phyloP scores from a whole-genome alignment of 23 tunicate genomes.

The Pegea sp. region DNA sequence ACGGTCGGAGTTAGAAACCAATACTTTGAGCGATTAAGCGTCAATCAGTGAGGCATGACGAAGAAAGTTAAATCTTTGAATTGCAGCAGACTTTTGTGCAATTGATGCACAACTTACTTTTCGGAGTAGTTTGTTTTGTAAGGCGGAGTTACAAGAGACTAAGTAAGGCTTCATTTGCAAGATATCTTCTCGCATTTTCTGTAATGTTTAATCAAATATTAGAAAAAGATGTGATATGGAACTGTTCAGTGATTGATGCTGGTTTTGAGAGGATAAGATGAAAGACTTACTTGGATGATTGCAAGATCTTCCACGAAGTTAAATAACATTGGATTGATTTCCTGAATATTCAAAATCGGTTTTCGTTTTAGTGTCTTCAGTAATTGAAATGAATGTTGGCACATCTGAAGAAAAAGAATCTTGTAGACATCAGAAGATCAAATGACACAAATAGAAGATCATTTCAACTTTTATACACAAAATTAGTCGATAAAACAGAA shows the following conservation, averaged over 20 bases:
- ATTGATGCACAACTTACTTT: constrained; percentile 3
- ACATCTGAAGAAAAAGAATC: constrained; percentile 6
- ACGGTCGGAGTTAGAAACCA: constrained; percentile 1
- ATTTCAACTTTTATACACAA: too few relatives aligned
- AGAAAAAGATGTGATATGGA: too few relatives aligned
- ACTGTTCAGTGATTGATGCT: too few relatives aligned
- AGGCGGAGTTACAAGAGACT: constrained; percentile 25
- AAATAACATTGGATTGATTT: constrained; percentile 47
- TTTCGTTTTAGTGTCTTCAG: constrained; percentile 7
- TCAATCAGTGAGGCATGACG: background rate
- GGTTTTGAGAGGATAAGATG: too few relatives aligned
- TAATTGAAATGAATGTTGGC: constrained; percentile 35
- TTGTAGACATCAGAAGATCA: background rate
- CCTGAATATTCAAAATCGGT: constrained; percentile 33
- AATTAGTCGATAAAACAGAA: too few relatives aligned
- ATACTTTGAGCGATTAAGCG: too few relatives aligned
- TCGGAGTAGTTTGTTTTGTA: constrained; percentile 22
- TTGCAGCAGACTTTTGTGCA: background rate
- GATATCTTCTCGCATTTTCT: constrained; percentile 84
- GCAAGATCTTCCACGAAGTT: constrained; percentile 74
- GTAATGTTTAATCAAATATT: background rate
- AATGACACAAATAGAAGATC: too few relatives aligned
- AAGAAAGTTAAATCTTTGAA: background rate
- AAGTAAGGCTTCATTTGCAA: constrained; percentile 65
- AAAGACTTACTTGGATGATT: constrained; percentile 30